Evolutionary conservation across 2,797 vertebrate genomes (phyloP).

Genomic region (Psittacula derbiana): DNA sequence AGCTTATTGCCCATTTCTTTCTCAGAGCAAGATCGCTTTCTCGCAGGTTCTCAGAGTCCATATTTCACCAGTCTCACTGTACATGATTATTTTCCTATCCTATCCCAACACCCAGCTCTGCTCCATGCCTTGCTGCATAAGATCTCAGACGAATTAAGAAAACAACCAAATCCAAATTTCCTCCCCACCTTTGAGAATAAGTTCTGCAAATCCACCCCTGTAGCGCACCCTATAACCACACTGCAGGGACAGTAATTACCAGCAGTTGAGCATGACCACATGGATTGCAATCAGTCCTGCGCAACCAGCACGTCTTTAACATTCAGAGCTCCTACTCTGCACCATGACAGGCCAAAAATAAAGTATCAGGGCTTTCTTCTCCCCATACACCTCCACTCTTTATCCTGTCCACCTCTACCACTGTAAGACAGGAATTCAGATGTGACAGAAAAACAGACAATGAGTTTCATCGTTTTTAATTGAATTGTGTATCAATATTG

Average conservation of each 20-base stretch:
- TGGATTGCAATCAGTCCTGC: background rate
- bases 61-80: background rate
- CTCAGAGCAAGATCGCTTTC: background rate
- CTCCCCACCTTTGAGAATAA: background rate
- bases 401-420: background rate
- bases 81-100: background rate
- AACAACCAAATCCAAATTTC: background rate
- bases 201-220: background rate
- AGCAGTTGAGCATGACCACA: background rate
- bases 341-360: background rate
- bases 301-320: background rate
- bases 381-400: background rate
- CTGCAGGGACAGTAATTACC: background rate
- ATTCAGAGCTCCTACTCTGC: background rate
- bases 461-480: conserved; percentile 37
- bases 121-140: background rate
- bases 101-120: background rate
- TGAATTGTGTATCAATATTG: conserved; percentile 60
- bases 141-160: background rate
- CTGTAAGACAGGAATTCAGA: background rate
- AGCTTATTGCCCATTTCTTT: background rate
- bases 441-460: conserved; percentile 15
- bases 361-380: rapidly evolving
- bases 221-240: background rate
- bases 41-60: background rate